These are phyloP conservation scores for Oreochromis mossambicus DNA, from an alignment of 2,797 vertebrate species.

Conservation along the genomic window DNA sequence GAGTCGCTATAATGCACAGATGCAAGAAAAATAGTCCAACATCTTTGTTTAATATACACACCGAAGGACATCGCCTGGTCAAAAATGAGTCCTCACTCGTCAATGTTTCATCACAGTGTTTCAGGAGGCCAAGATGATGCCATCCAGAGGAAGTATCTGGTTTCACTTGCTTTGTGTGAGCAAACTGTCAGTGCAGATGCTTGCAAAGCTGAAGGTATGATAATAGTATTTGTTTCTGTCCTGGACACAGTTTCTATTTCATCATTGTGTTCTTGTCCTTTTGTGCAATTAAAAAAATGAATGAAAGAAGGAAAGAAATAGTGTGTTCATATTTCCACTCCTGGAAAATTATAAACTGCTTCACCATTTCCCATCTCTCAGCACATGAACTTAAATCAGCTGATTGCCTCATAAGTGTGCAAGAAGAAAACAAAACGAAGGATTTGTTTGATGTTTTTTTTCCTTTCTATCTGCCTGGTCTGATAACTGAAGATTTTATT, in stretches of 20 bases:
- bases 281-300: neutral
- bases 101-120: too few relatives aligned
- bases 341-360: neutral
- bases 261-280: neutral
- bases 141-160: too few relatives aligned
- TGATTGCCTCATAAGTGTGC: neutral
- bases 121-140: neutral
- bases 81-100: too few relatives aligned
- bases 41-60: too few relatives aligned
- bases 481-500: neutral
- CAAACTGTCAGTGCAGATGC: neutral
- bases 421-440: neutral
- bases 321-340: neutral
- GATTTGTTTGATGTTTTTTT: neutral
- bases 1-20: too few relatives aligned
- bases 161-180: neutral
- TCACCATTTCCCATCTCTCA: neutral
- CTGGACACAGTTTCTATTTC: neutral
- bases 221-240: neutral
- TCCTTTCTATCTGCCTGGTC: neutral
- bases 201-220: neutral
- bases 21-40: too few relatives aligned
- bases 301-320: neutral
- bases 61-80: too few relatives aligned
- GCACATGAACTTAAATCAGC: neutral